Conservation (phyloP, 2,113 vertebrate species). For the Amblyornis subalaris region DNA sequence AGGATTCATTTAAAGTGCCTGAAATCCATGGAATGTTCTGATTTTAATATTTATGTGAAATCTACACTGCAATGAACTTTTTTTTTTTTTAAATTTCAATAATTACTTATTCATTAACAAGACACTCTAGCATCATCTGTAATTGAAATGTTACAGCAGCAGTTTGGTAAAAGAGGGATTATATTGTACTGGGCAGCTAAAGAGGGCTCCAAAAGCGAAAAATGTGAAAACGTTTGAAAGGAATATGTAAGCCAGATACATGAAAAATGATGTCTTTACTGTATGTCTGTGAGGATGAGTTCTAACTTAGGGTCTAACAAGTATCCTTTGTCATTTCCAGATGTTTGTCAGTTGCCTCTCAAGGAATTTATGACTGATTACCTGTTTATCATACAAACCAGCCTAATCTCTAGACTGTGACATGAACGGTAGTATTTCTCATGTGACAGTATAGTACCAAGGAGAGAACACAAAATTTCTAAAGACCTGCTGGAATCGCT, state of each 20-base stretch:
- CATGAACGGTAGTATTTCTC: not conserved
- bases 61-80: not conserved
- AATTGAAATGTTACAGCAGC: not conserved
- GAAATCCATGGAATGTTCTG: not conserved
- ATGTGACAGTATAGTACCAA: not conserved
- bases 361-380: not conserved
- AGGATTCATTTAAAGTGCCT: not conserved
- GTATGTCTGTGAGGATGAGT: not conserved
- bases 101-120: not conserved
- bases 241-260: not conserved
- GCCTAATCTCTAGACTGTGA: not conserved
- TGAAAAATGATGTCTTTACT: not conserved
- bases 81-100: not conserved
- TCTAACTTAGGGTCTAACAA: not conserved
- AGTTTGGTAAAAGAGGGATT: not conserved
- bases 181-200: not conserved
- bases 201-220: not conserved
- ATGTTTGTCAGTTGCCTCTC: not conserved
- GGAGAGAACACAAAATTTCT: not conserved
- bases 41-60: not conserved
- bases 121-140: not conserved
- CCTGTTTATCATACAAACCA: not conserved
- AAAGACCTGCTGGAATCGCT: not conserved
- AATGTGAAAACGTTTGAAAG: not conserved
- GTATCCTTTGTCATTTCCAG: not conserved